A percentile compares a stretch with the other conserved stretches of the same genome.
These are phyloP conservation scores for Cepaea hortensis DNA, from an alignment of 2,888 invertebrate species.

Conservation along the genomic window DNA sequence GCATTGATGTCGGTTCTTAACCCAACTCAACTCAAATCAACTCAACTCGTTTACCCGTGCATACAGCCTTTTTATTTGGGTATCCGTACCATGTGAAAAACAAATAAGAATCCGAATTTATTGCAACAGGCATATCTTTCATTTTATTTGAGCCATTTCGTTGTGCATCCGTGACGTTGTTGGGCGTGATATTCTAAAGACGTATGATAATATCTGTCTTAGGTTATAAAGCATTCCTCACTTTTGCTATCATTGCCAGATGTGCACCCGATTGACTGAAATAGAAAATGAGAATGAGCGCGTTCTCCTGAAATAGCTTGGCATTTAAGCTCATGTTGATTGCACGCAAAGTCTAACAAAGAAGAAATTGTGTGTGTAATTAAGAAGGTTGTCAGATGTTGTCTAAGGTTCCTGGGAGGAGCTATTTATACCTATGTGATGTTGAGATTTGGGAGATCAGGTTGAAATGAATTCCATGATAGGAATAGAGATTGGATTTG, in stretches of 20 bases:
- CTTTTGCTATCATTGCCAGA: background rate
- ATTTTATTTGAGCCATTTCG: no score
- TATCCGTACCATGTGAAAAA: no score
- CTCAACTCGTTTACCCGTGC: no score
- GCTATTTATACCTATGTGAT: background rate
- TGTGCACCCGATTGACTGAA: background rate
- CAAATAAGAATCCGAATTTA: no score
- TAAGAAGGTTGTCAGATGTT: no score
- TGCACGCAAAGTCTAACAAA: background rate
- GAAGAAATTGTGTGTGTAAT: background rate
- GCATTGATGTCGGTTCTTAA: no score
- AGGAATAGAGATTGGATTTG: no score
- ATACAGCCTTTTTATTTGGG: no score
- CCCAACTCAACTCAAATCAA: no score
- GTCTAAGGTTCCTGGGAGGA: background rate
- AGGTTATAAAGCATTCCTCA: background rate
- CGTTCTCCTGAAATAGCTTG: constrained; percentile 4
- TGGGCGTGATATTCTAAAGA: background rate
- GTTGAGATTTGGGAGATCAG: no score
- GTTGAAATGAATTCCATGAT: no score
- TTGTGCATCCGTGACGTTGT: background rate
- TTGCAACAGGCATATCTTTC: no score
- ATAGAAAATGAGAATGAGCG: constrained; percentile 10
- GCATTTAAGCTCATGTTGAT: background rate
- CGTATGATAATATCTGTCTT: background rate